Conservation (phyloP, 2,888 invertebrate genomes). For the Antitype chi region DNA sequence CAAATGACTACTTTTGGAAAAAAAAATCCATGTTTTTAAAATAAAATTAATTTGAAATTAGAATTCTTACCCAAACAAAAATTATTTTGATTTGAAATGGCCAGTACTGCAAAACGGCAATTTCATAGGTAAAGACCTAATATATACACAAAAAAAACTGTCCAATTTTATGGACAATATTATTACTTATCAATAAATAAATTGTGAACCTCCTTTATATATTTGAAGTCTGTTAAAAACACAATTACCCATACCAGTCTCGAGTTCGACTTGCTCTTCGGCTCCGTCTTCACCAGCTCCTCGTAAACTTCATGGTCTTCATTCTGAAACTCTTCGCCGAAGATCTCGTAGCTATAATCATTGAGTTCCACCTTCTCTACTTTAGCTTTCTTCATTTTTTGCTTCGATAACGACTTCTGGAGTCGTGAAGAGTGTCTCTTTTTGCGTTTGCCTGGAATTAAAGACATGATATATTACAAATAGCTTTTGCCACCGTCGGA, state of each 20-base stretch:
- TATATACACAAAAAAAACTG: too few relatives aligned
- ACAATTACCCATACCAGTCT: constrained; percentile 21
- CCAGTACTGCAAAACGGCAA: too few relatives aligned
- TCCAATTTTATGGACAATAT: too few relatives aligned
- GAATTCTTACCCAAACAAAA: too few relatives aligned
- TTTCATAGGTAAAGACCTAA: too few relatives aligned
- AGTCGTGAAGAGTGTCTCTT: constrained; percentile 61
- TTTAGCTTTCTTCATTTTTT: constrained; percentile 48
- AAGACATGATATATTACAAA: not conserved
- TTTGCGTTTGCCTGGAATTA: constrained; percentile 60
- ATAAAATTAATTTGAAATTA: too few relatives aligned
- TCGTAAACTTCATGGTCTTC: constrained; percentile 61
- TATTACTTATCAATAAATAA: too few relatives aligned
- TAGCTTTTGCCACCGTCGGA: too few relatives aligned
- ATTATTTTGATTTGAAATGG: too few relatives aligned
- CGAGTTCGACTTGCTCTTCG: constrained; percentile 41
- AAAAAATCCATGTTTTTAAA: too few relatives aligned
- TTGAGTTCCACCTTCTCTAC: constrained; percentile 58
- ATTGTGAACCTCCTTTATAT: too few relatives aligned
- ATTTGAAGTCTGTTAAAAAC: not conserved
- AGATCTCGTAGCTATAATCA: constrained; percentile 67
- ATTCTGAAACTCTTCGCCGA: constrained; percentile 70
- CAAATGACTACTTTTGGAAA: too few relatives aligned
- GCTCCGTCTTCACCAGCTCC: constrained; percentile 14
- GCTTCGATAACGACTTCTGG: constrained; percentile 41